Base-by-base conservation (phyloP, 1,140 invertebrate genomes). In the Drosophila murphyi region DNA sequence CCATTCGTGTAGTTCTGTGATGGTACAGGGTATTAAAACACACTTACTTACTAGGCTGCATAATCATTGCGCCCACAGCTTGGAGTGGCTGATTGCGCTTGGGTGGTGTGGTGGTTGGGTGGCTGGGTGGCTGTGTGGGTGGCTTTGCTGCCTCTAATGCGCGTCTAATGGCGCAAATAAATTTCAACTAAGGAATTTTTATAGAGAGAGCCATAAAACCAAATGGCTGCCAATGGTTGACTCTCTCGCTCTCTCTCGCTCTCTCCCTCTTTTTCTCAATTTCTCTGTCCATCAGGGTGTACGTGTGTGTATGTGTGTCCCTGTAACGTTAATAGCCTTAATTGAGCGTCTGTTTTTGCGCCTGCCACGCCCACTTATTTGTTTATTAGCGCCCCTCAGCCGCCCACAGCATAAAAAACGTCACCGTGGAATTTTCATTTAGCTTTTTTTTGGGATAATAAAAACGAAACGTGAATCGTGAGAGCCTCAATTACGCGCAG, bases 131-230 rank as follows among this genome's bases (percentile, higher is more conserved):
- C 20, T 20, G 20, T 20, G 20, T 20, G 7, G 37, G 37, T 41
- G 39, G 7, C 2, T 0, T n/a, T 61, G 61, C 65, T 59, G 86
- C 70, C 80, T 85, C 72, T 89, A 89, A 89, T 89, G 85, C 78
- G 64, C 85, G 71, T 86, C 85, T 89, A 89, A 89, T 89, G 85
- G 85, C 77, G 74, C 86, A 89, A 89, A 89, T 89, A 89, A 89
- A 89, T 89, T 89, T 89, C 85, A 89, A 89, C 85, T 89, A 89
- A 89, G 85, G 85, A 89, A 89, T 89, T 89, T 89, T 89, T 89
- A 89, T 89, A 89, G 81, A 85, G 81, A 85, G 86, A 76, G 76
- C 71, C 80, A 87, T 87, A 88, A 87, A 87, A 87, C 76, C 73
- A 83, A 88, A 88, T 88, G 85, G 80, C 80, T 89, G 83, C 83